Conservation (phyloP, 2,797 vertebrate species). For the Neolamprologus multifasciatus region DNA sequence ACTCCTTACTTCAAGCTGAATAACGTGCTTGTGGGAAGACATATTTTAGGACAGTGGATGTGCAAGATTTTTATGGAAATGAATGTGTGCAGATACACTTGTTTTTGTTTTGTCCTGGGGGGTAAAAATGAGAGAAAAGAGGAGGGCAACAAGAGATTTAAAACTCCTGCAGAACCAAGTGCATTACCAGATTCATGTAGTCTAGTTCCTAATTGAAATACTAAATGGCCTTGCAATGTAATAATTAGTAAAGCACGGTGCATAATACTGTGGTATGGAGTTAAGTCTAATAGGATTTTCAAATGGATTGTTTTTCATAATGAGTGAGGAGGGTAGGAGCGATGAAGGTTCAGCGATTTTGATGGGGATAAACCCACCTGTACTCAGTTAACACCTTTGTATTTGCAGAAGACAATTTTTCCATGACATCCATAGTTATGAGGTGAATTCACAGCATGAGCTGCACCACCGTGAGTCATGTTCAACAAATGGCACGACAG, state of each 20-base stretch:
- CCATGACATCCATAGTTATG: background rate
- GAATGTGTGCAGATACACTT: conserved; percentile 14
- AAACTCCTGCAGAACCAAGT: background rate
- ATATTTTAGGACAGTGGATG: background rate
- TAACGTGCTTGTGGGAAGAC: conserved; percentile 4
- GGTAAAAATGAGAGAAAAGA: conserved; percentile 4
- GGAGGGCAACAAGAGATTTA: background rate
- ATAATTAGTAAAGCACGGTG: background rate
- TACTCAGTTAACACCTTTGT: background rate
- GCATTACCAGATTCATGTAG: background rate
- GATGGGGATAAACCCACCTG: background rate
- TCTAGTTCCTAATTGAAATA: conserved; percentile 25
- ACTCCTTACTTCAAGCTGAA: conserved; percentile 8
- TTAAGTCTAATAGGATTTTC: background rate
- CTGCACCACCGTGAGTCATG: background rate
- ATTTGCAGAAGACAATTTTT: background rate
- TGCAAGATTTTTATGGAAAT: conserved; percentile 39
- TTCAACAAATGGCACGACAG: background rate
- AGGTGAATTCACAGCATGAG: background rate
- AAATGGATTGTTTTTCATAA: background rate
- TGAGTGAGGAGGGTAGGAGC: background rate
- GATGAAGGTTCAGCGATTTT: background rate
- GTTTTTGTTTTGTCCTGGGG: conserved; percentile 38
- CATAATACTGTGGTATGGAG: background rate
- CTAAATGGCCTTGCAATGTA: background rate